Conservation (phyloP, 2,113 vertebrate species). For the Empidonax alnorum region DNA sequence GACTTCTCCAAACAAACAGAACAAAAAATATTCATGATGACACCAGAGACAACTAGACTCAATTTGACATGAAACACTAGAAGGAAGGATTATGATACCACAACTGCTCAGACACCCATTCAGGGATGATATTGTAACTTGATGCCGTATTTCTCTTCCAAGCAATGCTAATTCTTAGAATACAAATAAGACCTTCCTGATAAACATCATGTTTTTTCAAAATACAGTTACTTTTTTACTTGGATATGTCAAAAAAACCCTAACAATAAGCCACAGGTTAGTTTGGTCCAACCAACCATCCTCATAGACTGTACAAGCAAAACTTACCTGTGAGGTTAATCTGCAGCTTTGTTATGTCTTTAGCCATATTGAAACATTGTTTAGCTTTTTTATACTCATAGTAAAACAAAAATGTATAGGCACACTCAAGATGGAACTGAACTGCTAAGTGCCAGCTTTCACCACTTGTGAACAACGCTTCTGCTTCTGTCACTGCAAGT, state of each 20-base stretch:
- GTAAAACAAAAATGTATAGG: constrained; percentile 86
- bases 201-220: background rate
- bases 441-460: constrained; percentile 78
- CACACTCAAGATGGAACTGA: constrained; percentile 93
- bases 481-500: constrained; percentile 80
- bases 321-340: constrained; percentile 86
- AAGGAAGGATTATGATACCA: background rate
- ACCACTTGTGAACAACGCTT: constrained; percentile 69
- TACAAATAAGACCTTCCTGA: background rate
- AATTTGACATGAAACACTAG: background rate
- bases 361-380: constrained; percentile 80
- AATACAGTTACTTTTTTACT: background rate
- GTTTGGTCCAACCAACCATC: background rate
- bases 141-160: background rate
- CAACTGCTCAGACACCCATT: background rate
- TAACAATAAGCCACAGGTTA: background rate
- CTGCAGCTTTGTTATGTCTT: constrained; percentile 81
- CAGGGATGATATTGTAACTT: background rate
- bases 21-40: background rate
- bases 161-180: background rate
- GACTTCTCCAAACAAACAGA: background rate
- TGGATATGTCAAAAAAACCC: rapidly evolving
- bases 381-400: constrained; percentile 92
- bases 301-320: background rate
- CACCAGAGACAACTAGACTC: background rate